Evolutionary conservation across 2,113 vertebrate species (phyloP).

Genomic region (Myotis lucifugus): DNA sequence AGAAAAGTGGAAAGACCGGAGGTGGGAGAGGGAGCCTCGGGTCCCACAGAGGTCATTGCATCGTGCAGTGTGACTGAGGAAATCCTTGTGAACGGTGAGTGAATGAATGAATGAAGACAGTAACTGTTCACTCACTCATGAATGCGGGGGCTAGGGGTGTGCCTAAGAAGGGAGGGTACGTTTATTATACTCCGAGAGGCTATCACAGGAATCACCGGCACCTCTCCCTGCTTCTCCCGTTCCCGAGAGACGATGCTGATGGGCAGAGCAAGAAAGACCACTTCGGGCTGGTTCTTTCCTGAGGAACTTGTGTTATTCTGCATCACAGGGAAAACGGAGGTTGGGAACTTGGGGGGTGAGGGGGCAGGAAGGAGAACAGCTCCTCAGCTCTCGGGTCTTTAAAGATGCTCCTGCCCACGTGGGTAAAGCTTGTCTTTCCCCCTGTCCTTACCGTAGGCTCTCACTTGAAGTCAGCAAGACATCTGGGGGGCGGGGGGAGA

Average conservation of each 20-base stretch:
- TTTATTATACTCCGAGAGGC: background rate
- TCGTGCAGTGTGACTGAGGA: background rate
- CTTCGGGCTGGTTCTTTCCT: background rate
- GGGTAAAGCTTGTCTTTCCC: background rate
- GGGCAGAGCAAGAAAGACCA: background rate
- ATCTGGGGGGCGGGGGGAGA: fast-evolving
- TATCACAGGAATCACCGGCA: background rate
- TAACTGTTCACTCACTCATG: background rate
- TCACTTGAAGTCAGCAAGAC: background rate
- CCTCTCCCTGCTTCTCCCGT: background rate
- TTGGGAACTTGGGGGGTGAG: background rate
- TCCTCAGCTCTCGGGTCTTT: background rate
- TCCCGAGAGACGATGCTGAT: background rate
- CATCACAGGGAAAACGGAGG: background rate
- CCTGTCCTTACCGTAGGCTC: fast-evolving
- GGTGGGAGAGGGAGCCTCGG: background rate
- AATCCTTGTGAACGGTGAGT: background rate
- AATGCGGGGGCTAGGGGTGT: background rate
- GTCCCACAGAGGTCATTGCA: background rate
- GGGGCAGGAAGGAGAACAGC: background rate
- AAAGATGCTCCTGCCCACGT: too few relatives aligned
- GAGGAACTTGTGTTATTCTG: background rate
- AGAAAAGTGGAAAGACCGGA: background rate
- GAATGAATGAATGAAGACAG: background rate
- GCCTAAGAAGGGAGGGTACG: background rate